Percentiles rank a stretch among this genome's conserved stretches.
phyloP scores from a whole-genome alignment of 1,140 invertebrate genomes.

The Anastrepha obliqua region DNA sequence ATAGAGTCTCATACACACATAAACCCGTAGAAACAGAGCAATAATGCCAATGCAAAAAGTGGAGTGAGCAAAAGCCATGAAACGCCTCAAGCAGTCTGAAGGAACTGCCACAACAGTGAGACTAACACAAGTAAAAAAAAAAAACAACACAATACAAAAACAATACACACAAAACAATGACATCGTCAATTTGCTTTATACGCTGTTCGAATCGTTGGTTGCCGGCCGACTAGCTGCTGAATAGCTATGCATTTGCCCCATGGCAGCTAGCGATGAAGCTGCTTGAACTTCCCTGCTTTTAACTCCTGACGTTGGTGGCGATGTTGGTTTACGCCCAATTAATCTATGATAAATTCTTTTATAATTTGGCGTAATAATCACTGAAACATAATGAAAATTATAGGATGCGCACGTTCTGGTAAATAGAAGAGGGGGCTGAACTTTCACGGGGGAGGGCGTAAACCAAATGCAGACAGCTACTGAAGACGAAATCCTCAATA shows the following conservation, averaged over 20 bases:
- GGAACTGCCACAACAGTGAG: neutral
- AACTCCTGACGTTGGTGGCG: neutral
- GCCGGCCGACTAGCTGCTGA: neutral
- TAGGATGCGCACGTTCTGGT: neutral
- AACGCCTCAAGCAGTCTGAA: neutral
- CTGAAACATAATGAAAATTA: slow-evolving; percentile 55
- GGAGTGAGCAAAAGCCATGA: neutral
- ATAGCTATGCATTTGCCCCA: neutral
- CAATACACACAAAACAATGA: too few species aligned
- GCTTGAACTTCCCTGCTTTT: too few species aligned
- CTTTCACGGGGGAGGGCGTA: too few species aligned
- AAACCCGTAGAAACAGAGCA: neutral
- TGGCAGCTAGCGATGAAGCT: too few species aligned
- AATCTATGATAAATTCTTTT: slow-evolving; percentile 74
- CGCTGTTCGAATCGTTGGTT: neutral
- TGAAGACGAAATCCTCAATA: neutral
- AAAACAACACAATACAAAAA: neutral
- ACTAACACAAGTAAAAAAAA: neutral
- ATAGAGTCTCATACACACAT: neutral
- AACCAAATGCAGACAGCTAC: neutral
- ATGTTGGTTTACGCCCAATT: slow-evolving; percentile 70
- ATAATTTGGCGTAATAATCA: slow-evolving; percentile 68
- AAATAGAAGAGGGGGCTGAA: neutral
- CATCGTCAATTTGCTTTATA: slow-evolving; percentile 32
- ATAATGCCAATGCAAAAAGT: too few species aligned